phyloP scores from a whole-genome alignment of 1,140 invertebrate genomes.

The Atta cephalotes region DNA sequence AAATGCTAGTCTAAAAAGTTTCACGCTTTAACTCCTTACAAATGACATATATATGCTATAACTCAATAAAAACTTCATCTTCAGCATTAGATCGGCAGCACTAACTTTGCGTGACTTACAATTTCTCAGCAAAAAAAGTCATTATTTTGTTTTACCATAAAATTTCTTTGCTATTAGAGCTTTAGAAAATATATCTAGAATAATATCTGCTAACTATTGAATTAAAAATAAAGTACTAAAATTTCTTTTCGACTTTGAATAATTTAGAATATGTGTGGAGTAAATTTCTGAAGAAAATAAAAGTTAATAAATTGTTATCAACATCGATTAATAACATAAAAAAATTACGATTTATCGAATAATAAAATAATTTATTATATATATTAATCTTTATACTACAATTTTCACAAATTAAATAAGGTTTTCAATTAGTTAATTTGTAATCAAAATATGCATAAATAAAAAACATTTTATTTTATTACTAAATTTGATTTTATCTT shows the following conservation, averaged over 20 bases:
- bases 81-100: neutral
- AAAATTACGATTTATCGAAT: neutral
- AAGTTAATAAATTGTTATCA: constrained; percentile 5
- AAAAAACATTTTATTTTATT: constrained; percentile 1
- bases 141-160: neutral
- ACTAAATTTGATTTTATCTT: constrained; percentile 16
- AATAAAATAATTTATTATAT: neutral
- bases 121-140: neutral
- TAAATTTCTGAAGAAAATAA: neutral
- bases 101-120: constrained; percentile 13
- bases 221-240: neutral
- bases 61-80: neutral
- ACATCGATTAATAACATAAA: neutral
- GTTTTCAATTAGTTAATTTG: neutral
- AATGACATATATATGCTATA: neutral
- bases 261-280: neutral
- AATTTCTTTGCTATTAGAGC: neutral
- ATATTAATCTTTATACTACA: neutral
- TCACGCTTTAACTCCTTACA: neutral
- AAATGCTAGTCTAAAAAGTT: neutral
- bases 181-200: neutral
- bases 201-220: neutral
- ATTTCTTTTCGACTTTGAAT: neutral
- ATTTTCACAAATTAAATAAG: neutral
- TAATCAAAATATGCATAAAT: neutral